Percentiles rank a stretch among this genome's conserved stretches.
These are phyloP conservation scores for Pomacea maculata DNA, from an alignment of 1,140 invertebrate genomes.

Conservation along the genomic window DNA sequence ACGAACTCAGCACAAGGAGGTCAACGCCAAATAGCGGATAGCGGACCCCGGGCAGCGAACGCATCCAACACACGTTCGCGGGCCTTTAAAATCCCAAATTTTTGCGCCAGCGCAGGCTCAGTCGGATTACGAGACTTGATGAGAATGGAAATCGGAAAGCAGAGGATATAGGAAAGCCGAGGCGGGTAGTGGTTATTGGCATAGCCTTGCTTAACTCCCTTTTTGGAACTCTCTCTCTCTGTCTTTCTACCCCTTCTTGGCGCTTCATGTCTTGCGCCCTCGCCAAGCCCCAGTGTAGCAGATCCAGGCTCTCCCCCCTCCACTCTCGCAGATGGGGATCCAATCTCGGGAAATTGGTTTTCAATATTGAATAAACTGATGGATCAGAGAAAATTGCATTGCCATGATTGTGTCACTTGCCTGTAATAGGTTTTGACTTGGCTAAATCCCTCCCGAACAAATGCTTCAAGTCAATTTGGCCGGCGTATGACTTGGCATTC, in stretches of 20 bases:
- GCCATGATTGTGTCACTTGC: constrained; percentile 33
- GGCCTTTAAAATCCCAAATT: constrained; percentile 6
- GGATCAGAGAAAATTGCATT: constrained; percentile 40
- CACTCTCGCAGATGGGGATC: constrained; percentile 14
- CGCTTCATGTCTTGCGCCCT: neutral
- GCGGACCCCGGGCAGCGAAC: neutral
- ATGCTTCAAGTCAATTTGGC: constrained; percentile 35
- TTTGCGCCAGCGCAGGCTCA: constrained; percentile 14
- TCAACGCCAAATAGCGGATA: no score
- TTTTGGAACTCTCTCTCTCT: neutral
- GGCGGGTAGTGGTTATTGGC: constrained; percentile 6
- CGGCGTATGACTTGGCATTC: constrained; percentile 36
- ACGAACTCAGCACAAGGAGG: no score
- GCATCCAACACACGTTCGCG: constrained; percentile 9
- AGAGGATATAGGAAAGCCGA: constrained; percentile 6
- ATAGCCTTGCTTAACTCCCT: constrained; percentile 16
- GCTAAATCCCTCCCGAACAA: constrained; percentile 28
- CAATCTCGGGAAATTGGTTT: constrained; percentile 35
- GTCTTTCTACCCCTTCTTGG: neutral
- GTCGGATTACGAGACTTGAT: constrained; percentile 20
- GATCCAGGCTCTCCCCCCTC: constrained; percentile 9
- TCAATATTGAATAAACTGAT: constrained; percentile 39
- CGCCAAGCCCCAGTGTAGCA: no score
- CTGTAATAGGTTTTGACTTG: constrained; percentile 35
- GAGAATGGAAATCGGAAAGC: constrained; percentile 21